These are phyloP conservation scores for Clitarchus hookeri DNA, from an alignment of 2,888 invertebrate species.

Conservation along the genomic window DNA sequence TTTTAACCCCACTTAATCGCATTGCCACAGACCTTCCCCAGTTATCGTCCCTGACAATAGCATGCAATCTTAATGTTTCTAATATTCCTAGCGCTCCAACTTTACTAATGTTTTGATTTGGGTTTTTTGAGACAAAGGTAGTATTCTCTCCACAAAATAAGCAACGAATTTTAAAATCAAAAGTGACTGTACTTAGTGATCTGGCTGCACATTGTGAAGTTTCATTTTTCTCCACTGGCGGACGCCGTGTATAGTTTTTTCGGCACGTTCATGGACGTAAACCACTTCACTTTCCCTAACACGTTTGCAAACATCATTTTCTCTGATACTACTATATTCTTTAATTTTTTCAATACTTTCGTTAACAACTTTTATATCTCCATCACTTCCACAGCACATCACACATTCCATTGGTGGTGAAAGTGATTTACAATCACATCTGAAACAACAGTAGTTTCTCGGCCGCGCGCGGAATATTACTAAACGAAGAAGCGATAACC, in stretches of 20 bases:
- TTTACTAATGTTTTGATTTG: background rate
- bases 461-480: background rate
- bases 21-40: too few species aligned
- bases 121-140: background rate
- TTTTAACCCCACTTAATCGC: too few species aligned
- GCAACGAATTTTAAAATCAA: background rate
- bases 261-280: background rate
- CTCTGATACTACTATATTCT: constrained; percentile 16
- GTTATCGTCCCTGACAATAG: too few species aligned
- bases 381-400: too few species aligned
- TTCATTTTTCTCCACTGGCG: constrained; percentile 4
- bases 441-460: constrained; percentile 10
- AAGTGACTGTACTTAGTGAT: background rate
- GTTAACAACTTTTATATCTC: background rate
- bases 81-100: too few species aligned
- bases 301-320: background rate
- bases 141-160: background rate
- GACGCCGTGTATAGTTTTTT: background rate
- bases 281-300: constrained; percentile 3
- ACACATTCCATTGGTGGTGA: too few species aligned
- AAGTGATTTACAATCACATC: background rate
- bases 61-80: too few species aligned
- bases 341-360: background rate
- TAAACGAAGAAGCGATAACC: background rate
- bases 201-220: background rate